A percentile compares a stretch with the other conserved stretches of the same genome.
Conservation (phyloP, 2,888 invertebrate species). For the Phengaris arion region DNA sequence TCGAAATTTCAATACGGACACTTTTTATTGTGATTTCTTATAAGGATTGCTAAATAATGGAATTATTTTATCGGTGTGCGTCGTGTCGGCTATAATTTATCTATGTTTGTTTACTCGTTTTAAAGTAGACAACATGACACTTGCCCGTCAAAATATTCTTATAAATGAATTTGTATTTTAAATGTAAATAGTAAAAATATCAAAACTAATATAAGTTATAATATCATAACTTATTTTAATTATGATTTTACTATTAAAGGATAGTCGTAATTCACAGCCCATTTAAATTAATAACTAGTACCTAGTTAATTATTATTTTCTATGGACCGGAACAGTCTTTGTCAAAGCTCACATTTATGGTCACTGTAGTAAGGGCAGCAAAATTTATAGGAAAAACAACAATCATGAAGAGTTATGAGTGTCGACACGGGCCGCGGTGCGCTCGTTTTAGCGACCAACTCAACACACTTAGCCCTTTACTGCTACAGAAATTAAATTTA, state of each 20-base stretch:
- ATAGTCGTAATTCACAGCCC: too few relatives aligned
- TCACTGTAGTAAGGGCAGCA: conserved; percentile 4
- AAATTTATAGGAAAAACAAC: conserved; percentile 28
- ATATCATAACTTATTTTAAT: too few relatives aligned
- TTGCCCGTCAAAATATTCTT: not conserved
- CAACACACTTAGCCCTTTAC: not conserved
- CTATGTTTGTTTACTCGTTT: not conserved
- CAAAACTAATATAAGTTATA: too few relatives aligned
- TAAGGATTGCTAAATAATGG: conserved; percentile 23
- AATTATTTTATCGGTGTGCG: conserved; percentile 5
- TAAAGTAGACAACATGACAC: not conserved
- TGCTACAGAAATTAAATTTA: conserved; percentile 18
- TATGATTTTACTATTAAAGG: too few relatives aligned
- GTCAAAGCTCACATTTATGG: not conserved
- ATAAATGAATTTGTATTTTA: not conserved
- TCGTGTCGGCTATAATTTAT: not conserved
- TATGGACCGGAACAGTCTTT: not conserved
- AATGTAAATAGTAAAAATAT: too few relatives aligned
- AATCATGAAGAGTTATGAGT: conserved; percentile 28
- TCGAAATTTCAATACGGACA: conserved; percentile 16
- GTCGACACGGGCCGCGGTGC: conserved; percentile 27
- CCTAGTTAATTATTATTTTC: conserved; percentile 10
- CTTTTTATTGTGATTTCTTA: conserved; percentile 20
- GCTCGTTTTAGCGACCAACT: conserved; percentile 11
- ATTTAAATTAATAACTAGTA: not conserved